Percentiles rank a stretch among this genome's conserved stretches.
Evolutionary conservation across 1,140 invertebrate genomes (phyloP).

Genomic region (Sycobia sp.): DNA sequence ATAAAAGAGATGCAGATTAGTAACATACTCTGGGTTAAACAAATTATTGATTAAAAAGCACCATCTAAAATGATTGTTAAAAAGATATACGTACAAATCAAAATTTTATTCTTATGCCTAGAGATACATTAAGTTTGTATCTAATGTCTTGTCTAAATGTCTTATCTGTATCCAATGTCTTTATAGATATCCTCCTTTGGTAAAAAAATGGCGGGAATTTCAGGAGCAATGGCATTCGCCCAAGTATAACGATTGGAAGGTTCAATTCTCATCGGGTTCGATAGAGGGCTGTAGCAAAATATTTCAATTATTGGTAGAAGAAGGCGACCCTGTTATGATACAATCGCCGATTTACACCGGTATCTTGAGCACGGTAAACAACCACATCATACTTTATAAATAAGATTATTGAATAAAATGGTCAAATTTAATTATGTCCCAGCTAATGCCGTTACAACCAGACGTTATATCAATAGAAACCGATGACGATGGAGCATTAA

Average conservation of each 20-base stretch:
- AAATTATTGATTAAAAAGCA: too few species aligned
- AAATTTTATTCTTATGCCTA: too few species aligned
- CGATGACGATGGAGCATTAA: constrained; percentile 54
- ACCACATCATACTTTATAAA: too few species aligned
- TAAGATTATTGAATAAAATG: constrained; percentile 1
- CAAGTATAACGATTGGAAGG: constrained; percentile 63
- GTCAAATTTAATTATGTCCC: too few species aligned
- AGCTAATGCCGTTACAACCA: constrained; percentile 47
- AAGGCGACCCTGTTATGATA: constrained; percentile 70
- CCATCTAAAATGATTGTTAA: too few species aligned
- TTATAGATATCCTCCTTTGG: constrained; percentile 63
- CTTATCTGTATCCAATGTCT: not conserved
- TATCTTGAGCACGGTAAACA: too few species aligned
- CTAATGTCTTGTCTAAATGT: not conserved
- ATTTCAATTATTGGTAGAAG: constrained; percentile 69
- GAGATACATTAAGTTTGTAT: not conserved
- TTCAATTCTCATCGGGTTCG: constrained; percentile 71
- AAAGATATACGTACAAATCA: too few species aligned
- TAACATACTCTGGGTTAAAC: too few species aligned
- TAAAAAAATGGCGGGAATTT: constrained; percentile 67
- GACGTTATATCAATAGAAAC: constrained; percentile 51
- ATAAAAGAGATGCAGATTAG: too few species aligned
- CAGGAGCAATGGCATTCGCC: constrained; percentile 69
- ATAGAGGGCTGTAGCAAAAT: constrained; percentile 77
- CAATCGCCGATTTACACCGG: constrained; percentile 73